These are phyloP conservation scores for Eleutherodactylus coqui DNA, from an alignment of 2,797 vertebrate genomes.

Conservation along the genomic window DNA sequence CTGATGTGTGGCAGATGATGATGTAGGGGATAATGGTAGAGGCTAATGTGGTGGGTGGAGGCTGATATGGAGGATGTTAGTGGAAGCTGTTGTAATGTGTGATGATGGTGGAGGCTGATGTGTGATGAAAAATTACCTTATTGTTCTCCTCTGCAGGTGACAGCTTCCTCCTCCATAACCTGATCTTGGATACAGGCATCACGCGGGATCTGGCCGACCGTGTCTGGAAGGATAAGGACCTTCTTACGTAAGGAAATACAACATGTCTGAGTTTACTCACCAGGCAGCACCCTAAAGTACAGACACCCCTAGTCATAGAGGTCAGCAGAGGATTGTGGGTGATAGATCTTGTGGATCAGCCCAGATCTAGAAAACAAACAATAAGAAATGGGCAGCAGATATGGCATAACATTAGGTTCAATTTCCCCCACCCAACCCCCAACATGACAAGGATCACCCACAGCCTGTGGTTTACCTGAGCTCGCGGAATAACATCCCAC, in stretches of 20 bases:
- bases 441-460: too few relatives aligned
- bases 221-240: conserved; percentile 95
- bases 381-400: background rate
- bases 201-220: conserved; percentile 93
- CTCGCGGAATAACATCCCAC: too few relatives aligned
- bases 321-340: background rate
- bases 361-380: background rate
- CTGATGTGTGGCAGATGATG: too few relatives aligned
- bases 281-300: background rate
- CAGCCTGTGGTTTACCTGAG: too few relatives aligned
- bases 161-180: conserved; percentile 94
- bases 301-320: background rate
- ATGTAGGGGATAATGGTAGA: background rate
- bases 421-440: too few relatives aligned
- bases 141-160: conserved; percentile 78
- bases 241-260: conserved; percentile 85
- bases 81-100: background rate
- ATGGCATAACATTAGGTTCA: too few relatives aligned
- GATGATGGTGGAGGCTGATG: background rate
- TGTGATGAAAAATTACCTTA: background rate
- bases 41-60: too few relatives aligned
- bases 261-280: background rate
- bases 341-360: too few relatives aligned
- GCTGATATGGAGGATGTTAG: background rate
- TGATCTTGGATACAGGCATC: conserved; percentile 97